Percentiles rank a stretch among this genome's conserved stretches.
These are phyloP conservation scores for Astreopora myriophthalma DNA, from an alignment of 64 coral and sea anemone species.

Conservation along the genomic window DNA sequence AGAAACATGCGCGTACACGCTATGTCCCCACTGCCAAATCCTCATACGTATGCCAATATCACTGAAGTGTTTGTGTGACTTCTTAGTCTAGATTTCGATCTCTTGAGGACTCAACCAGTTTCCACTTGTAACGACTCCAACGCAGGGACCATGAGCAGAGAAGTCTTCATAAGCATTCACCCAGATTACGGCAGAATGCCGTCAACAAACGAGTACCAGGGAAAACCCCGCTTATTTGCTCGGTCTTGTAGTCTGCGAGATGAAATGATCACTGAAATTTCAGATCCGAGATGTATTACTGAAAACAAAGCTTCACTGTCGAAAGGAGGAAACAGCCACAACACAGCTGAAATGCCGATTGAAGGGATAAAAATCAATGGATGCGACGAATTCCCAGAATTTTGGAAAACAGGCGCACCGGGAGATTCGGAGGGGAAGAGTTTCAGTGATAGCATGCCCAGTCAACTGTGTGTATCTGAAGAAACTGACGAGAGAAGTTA, in stretches of 20 bases:
- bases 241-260: neutral
- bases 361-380: neutral
- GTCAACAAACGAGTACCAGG: neutral
- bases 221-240: conserved; percentile 15
- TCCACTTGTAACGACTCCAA: neutral
- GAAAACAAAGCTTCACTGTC: neutral
- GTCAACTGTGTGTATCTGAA: neutral
- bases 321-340: neutral
- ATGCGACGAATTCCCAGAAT: neutral
- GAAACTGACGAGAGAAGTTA: conserved; percentile 11
- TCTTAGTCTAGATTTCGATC: neutral
- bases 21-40: no score
- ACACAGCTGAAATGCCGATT: neutral
- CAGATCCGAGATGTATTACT: neutral
- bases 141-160: neutral
- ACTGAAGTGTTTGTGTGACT: neutral
- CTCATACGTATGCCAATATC: neutral
- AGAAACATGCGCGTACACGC: no score
- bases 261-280: neutral
- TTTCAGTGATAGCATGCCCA: neutral
- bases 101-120: neutral
- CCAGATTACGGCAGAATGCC: conserved; percentile 21
- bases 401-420: neutral
- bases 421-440: neutral
- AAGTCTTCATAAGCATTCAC: conserved; percentile 38